phyloP scores from a whole-genome alignment of 1,140 invertebrate genomes.

The Hycleus phaleratus region DNA sequence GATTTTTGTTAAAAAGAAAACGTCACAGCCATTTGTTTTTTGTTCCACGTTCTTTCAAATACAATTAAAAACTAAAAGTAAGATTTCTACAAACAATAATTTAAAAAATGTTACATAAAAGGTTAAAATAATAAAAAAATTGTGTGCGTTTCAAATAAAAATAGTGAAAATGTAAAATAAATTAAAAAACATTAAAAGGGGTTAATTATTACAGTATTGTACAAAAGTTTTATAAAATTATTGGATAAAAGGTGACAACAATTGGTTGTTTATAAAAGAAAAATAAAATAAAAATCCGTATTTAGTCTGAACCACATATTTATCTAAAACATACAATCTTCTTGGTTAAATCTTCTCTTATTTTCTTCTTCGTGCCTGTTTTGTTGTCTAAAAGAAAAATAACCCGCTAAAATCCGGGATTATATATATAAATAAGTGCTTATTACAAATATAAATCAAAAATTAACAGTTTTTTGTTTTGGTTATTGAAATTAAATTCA shows the following conservation, averaged over 20 bases:
- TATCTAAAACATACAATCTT: slow-evolving; percentile 24
- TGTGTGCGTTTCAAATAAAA: no score
- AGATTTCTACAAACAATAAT: no score
- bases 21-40: no score
- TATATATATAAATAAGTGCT: no score
- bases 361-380: slow-evolving; percentile 6
- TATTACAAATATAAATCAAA: slow-evolving; percentile 8
- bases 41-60: no score
- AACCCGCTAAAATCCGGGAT: background rate
- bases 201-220: no score
- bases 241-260: slow-evolving; percentile 4
- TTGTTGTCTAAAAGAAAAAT: slow-evolving; percentile 11
- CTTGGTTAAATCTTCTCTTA: slow-evolving; percentile 13
- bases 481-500: slow-evolving; percentile 2
- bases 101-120: no score
- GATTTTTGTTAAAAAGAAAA: no score
- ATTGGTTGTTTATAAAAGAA: slow-evolving; percentile 1
- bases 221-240: background rate
- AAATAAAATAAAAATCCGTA: slow-evolving; percentile 18
- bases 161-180: no score
- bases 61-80: no score
- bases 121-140: no score
- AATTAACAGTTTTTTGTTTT: slow-evolving; percentile 10
- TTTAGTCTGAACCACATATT: slow-evolving; percentile 18
- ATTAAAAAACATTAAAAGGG: no score